Conservation (phyloP, 2,888 invertebrate species). For the Diarsia dahlii region DNA sequence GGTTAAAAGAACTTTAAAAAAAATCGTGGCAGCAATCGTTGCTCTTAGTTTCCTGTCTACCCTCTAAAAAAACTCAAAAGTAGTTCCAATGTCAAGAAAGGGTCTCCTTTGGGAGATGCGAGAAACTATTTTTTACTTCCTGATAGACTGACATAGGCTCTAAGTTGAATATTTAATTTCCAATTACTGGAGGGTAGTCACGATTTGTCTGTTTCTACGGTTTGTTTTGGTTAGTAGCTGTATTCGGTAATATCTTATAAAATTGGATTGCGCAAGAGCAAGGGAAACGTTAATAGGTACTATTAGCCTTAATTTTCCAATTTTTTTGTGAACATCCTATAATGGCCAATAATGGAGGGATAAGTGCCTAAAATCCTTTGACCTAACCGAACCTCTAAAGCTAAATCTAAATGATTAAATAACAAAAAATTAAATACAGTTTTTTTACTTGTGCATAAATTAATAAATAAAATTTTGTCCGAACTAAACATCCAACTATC, state of each 20-base stretch:
- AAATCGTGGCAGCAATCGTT: not conserved
- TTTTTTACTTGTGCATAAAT: no score
- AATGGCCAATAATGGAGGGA: not conserved
- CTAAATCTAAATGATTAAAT: no score
- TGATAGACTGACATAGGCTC: constrained; percentile 36
- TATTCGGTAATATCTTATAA: not conserved
- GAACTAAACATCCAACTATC: not conserved
- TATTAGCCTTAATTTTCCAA: not conserved
- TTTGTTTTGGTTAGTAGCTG: constrained; percentile 6
- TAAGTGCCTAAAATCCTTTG: not conserved
- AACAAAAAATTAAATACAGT: no score
- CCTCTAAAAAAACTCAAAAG: not conserved
- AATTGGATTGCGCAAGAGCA: not conserved
- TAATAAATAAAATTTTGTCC: not conserved
- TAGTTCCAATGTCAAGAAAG: constrained; percentile 14
- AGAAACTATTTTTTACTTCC: constrained; percentile 47
- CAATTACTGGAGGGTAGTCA: constrained; percentile 33
- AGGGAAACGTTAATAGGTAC: not conserved
- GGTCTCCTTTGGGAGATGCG: constrained; percentile 34
- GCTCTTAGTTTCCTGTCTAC: not conserved
- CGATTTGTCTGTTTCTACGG: constrained; percentile 10
- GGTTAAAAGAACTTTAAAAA: no score
- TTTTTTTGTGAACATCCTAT: not conserved
- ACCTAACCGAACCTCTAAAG: no score
- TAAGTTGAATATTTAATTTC: constrained; percentile 54